Percentiles rank a stretch among this genome's conserved stretches.
Conservation (phyloP, 37 sponge, comb jelly and placozoan species). For the Axinella damicornis region DNA sequence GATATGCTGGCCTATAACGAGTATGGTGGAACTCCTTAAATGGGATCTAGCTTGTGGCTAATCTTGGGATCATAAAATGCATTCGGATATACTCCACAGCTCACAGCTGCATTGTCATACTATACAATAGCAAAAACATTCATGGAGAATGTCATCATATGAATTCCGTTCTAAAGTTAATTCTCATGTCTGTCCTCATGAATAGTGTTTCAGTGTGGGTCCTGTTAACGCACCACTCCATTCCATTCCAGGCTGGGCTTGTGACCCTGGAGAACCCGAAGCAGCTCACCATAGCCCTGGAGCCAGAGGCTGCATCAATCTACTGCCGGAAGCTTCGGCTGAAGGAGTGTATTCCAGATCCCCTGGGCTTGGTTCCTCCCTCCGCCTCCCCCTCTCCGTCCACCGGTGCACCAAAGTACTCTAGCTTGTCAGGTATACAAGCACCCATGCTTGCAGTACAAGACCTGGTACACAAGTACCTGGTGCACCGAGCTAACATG, state of each 20-base stretch:
- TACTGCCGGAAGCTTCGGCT: conserved; percentile 60
- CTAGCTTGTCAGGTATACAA: not conserved
- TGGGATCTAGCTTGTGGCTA: no score
- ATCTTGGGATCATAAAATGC: no score
- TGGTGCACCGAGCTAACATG: no score
- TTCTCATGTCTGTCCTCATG: not conserved
- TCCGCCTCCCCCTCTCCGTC: conserved; percentile 51
- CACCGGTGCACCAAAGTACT: conserved; percentile 43
- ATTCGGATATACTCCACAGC: no score
- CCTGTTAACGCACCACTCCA: no score
- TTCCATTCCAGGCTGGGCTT: conserved; percentile 71
- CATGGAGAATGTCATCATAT: no score
- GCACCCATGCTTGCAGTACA: not conserved
- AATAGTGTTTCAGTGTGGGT: not conserved
- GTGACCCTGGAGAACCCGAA: conserved; percentile 42
- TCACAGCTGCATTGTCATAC: no score
- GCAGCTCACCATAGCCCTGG: conserved; percentile 75
- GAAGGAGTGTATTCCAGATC: conserved; percentile 47
- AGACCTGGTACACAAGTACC: no score
- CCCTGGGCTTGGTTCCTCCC: conserved; percentile 20
- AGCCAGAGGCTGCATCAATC: conserved; percentile 85
- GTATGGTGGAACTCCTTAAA: no score
- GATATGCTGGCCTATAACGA: no score
- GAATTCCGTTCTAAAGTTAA: not conserved
- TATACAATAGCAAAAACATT: no score